Evolutionary conservation across 2,888 invertebrate genomes (phyloP).

Genomic region (Spodoptera picta): DNA sequence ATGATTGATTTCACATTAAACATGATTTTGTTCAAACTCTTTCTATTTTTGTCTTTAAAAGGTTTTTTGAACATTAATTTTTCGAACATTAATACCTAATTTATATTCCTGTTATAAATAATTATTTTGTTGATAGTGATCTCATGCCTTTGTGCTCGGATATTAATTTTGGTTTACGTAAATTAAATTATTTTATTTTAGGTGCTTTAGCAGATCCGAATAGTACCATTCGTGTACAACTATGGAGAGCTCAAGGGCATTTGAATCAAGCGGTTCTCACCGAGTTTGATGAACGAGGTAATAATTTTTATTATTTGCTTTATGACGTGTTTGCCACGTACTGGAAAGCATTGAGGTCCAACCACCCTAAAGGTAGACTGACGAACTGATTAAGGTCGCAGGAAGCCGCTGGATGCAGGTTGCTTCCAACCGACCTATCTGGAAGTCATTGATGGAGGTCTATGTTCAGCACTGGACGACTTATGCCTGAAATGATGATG

Average conservation of each 20-base stretch:
- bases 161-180: no score
- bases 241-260: conserved; percentile 37
- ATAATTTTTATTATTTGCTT: neutral
- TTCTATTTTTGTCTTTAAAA: conserved; percentile 22
- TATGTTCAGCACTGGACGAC: no score
- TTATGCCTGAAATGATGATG: no score
- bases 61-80: conserved; percentile 20
- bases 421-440: no score
- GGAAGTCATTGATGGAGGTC: no score
- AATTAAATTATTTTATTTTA: conserved; percentile 7
- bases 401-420: no score
- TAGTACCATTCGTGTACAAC: conserved; percentile 18
- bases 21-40: conserved; percentile 26
- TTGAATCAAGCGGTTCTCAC: conserved; percentile 22
- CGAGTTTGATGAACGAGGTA: conserved; percentile 39
- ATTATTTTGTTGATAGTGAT: neutral
- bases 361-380: no score
- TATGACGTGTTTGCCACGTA: no score
- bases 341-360: no score
- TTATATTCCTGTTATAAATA: neutral
- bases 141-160: no score
- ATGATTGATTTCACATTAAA: conserved; percentile 9
- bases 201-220: conserved; percentile 8
- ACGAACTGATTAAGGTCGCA: no score
- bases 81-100: neutral